These are phyloP conservation scores for Corythornis madagascariensis DNA, from an alignment of 2,113 vertebrate species.

Conservation along the genomic window DNA sequence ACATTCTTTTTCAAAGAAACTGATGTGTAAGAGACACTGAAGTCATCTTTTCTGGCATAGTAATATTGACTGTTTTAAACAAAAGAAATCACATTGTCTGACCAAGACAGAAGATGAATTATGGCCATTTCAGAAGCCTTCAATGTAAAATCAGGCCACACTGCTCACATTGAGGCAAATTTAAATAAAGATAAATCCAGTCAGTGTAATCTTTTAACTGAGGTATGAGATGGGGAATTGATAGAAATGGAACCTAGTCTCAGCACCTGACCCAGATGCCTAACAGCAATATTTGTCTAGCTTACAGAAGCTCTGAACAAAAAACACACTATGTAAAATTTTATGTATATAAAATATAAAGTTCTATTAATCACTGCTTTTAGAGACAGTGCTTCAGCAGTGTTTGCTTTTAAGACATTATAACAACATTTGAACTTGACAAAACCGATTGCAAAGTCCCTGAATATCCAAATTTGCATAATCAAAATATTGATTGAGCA, in stretches of 20 bases:
- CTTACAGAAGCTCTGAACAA: background rate
- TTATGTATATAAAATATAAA: background rate
- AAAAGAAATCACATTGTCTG: background rate
- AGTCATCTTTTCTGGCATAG: background rate
- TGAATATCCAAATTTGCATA: background rate
- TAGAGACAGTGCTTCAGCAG: background rate
- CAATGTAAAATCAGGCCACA: background rate
- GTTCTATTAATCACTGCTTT: background rate
- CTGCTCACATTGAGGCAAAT: background rate
- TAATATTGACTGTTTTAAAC: background rate
- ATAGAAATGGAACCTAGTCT: background rate
- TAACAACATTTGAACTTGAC: background rate
- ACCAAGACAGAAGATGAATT: background rate
- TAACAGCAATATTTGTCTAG: background rate
- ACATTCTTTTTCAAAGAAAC: background rate
- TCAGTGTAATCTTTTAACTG: background rate
- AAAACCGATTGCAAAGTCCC: background rate
- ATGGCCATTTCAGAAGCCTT: background rate
- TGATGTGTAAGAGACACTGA: background rate
- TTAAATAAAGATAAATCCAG: conserved; percentile 17
- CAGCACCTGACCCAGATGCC: background rate
- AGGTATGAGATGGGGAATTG: background rate
- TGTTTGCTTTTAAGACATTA: background rate
- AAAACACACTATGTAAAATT: background rate
- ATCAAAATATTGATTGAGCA: background rate